Percentiles rank a stretch among this genome's conserved stretches.
Conservation (phyloP, 2,888 invertebrate genomes). For the Lypha dubia region DNA sequence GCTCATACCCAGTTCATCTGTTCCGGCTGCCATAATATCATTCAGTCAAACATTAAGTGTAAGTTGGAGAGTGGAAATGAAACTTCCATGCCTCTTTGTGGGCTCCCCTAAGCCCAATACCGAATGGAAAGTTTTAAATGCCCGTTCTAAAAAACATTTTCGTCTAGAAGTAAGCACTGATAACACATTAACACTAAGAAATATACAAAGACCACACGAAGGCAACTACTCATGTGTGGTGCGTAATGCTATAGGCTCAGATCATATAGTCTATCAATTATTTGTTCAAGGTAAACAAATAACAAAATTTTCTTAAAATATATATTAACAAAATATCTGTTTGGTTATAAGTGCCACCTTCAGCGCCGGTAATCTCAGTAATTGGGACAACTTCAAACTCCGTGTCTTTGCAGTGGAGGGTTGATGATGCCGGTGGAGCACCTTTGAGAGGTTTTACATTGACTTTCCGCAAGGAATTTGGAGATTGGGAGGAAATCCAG, state of each 20-base stretch:
- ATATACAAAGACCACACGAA: conserved; percentile 84
- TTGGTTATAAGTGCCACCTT: conserved; percentile 84
- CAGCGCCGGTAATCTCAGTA: conserved; percentile 84
- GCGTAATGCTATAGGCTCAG: conserved; percentile 84
- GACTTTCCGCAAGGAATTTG: conserved; percentile 84
- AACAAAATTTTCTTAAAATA: not conserved
- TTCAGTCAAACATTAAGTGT: conserved; percentile 85
- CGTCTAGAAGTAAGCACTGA: conserved; percentile 84
- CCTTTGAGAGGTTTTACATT: conserved; percentile 85
- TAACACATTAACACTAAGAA: conserved; percentile 84
- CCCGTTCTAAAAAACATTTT: conserved; percentile 79
- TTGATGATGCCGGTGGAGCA: conserved; percentile 85
- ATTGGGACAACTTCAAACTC: conserved; percentile 84
- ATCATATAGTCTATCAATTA: conserved; percentile 84
- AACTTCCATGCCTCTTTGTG: conserved; percentile 85
- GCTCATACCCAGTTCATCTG: conserved; percentile 83
- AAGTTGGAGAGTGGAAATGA: conserved; percentile 85
- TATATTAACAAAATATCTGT: not conserved
- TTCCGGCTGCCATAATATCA: conserved; percentile 85
- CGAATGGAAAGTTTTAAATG: conserved; percentile 84
- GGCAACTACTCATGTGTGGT: conserved; percentile 85
- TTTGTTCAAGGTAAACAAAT: conserved; percentile 84
- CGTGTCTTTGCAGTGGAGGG: conserved; percentile 84
- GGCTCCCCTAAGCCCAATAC: conserved; percentile 84
- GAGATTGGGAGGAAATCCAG: conserved; percentile 85